phyloP scores from a whole-genome alignment of 2,888 invertebrate species.

The Pseudolycoriella hygida region DNA sequence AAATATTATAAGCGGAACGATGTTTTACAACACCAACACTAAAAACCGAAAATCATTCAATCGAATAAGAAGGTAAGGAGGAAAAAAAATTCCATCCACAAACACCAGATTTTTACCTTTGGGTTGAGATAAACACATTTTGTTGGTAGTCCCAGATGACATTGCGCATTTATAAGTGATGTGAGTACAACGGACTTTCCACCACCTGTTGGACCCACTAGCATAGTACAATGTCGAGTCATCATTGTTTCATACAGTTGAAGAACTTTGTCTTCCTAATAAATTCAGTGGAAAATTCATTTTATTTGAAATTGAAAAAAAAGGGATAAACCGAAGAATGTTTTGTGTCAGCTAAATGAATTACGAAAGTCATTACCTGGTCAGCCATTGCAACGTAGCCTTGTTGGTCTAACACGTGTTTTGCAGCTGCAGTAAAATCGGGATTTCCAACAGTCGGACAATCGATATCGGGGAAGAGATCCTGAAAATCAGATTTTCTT shows the following conservation, averaged over 20 bases:
- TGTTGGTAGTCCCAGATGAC: constrained; percentile 54
- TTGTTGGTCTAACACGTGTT: constrained; percentile 42
- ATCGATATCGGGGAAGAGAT: constrained; percentile 79
- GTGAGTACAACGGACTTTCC: constrained; percentile 78
- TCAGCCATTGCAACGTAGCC: constrained; percentile 49
- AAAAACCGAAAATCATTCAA: too few species aligned
- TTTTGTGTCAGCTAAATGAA: too few species aligned
- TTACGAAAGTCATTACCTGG: constrained; percentile 35
- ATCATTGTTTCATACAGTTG: constrained; percentile 91
- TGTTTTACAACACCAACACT: too few species aligned
- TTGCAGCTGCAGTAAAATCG: constrained; percentile 66
- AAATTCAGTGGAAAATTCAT: background rate
- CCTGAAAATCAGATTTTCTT: too few species aligned
- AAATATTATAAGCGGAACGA: background rate
- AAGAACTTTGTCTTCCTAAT: constrained; percentile 68
- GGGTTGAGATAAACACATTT: constrained; percentile 70
- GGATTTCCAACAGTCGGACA: constrained; percentile 82
- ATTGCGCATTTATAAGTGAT: constrained; percentile 61
- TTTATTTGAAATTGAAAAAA: constrained; percentile 1
- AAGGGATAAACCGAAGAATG: too few species aligned
- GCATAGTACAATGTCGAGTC: constrained; percentile 82
- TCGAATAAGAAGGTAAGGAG: background rate
- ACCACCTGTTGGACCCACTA: constrained; percentile 85
- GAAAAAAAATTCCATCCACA: background rate
- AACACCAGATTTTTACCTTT: constrained; percentile 35